Evolutionary conservation across 30 jellyfish, hydroid and myxozoan genomes (phyloP), one percentile per base, ranked within the genome.

Genomic region (Cassiopea andromeda): DNA sequence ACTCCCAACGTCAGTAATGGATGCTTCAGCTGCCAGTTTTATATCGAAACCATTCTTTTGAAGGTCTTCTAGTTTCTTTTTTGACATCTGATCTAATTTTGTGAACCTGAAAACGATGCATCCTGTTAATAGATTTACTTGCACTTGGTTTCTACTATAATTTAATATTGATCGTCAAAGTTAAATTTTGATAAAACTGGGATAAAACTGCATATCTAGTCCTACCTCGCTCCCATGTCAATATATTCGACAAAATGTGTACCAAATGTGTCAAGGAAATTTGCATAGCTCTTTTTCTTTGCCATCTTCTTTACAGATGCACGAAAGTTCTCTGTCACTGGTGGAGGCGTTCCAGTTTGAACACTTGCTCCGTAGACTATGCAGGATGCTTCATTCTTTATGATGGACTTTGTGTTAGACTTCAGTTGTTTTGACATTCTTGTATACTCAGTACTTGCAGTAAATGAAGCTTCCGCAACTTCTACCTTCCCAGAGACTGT

Each of bases 381-480:
- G 59, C 94, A 87, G 7, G 94, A 43, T 44, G 94, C 94, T 46
- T 87, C 94, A 10, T 72, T 69, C 69, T 79, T 87, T 44, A 87
- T 87, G 45, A 87, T 68, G n/a, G 90, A 45, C 54, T 87, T 87
- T 47, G 85, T 54, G 85, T 87, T 76, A 19, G 85, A 77, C 48
- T 78, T 77, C 85, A 87, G 49, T 44, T 58, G 15, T 38, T 78
- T 69, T 3, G 94, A 76, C 84, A 74, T 77, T 60, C 78, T 87
- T 48, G 84, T 77, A 85, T 87, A 87, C 43, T 87, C 94, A 7
- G 90, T 69, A 68, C 94, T 87, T 77, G 94, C 94, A 7, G 88
- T 43, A 71, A 87, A 87, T 4, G 94, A 87, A 16, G 89, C 94
- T 44, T 76, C 67, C 7, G 77, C 94, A n/a, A n/a, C n/a, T n/a